These are phyloP conservation scores for Diorhabda sublineata DNA, from an alignment of 1,140 invertebrate genomes.

Conservation along the genomic window DNA sequence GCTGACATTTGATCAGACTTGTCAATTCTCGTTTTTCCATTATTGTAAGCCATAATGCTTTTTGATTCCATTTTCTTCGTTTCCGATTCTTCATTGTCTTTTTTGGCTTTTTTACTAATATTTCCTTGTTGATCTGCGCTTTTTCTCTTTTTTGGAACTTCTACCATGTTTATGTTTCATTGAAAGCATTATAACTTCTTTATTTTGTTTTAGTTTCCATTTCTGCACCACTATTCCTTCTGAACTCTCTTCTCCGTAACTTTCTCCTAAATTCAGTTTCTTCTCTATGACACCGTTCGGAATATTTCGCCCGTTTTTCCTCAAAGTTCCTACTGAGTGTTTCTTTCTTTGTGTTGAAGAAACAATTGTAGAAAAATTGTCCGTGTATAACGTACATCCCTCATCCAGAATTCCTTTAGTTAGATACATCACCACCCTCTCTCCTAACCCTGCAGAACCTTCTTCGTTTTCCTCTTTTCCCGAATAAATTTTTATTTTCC, in stretches of 20 bases:
- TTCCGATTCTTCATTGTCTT: no score
- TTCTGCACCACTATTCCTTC: slow-evolving; percentile 26
- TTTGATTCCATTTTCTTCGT: not conserved
- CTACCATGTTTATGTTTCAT: slow-evolving; percentile 28
- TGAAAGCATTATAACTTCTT: slow-evolving; percentile 24
- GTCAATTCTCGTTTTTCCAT: slow-evolving; percentile 2
- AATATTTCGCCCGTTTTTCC: slow-evolving; percentile 37
- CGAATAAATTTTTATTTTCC: no score
- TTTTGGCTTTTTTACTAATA: no score
- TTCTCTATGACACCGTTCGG: slow-evolving; percentile 13
- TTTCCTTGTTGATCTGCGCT: not conserved
- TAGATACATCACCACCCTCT: slow-evolving; percentile 3
- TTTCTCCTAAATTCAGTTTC: slow-evolving; percentile 21
- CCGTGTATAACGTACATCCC: slow-evolving; percentile 27
- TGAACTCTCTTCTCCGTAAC: slow-evolving; percentile 15
- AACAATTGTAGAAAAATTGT: slow-evolving; percentile 46
- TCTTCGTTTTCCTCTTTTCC: no score
- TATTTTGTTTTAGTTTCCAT: slow-evolving; percentile 36
- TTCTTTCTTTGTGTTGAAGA: slow-evolving; percentile 31
- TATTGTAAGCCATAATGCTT: slow-evolving; percentile 7
- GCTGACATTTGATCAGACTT: slow-evolving; percentile 32
- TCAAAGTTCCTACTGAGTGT: slow-evolving; percentile 44
- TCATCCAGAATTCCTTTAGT: slow-evolving; percentile 15
- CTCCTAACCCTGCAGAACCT: no score
- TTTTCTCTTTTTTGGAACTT: slow-evolving; percentile 4